A percentile compares a stretch with the other conserved stretches of the same genome.
These are phyloP conservation scores for Chelon auratus DNA, from an alignment of 2,797 vertebrate genomes.

Conservation along the genomic window DNA sequence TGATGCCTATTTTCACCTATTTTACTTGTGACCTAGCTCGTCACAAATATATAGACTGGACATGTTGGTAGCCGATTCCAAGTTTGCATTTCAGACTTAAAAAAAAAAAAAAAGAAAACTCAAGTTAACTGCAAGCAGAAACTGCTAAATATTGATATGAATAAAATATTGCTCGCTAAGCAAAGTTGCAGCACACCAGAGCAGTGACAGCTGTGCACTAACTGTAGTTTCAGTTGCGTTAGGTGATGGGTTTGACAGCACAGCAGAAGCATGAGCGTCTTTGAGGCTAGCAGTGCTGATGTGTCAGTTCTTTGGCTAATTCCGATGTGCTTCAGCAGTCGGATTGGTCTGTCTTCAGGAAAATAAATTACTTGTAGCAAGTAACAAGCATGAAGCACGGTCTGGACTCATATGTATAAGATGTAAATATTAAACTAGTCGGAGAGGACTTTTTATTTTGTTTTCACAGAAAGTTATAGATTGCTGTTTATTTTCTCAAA, in stretches of 20 bases:
- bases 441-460: too few species aligned
- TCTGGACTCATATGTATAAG: slow-evolving; percentile 2
- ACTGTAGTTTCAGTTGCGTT: slow-evolving; percentile 25
- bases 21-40: background rate
- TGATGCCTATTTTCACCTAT: background rate
- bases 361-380: background rate
- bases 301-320: slow-evolving; percentile 20
- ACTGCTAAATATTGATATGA: slow-evolving; percentile 16
- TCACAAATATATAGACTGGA: background rate
- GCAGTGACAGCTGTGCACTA: slow-evolving; percentile 19
- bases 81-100: slow-evolving; percentile 21
- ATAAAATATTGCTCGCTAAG: slow-evolving; percentile 32
- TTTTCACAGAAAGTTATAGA: too few species aligned
- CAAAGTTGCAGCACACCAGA: slow-evolving; percentile 33
- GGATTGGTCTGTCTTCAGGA: background rate
- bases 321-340: slow-evolving; percentile 15
- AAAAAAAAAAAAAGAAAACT: slow-evolving; percentile 8
- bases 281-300: slow-evolving; percentile 10
- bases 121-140: slow-evolving; percentile 30
- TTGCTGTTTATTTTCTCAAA: too few species aligned
- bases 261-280: slow-evolving; percentile 13
- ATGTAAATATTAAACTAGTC: background rate
- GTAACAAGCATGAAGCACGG: background rate
- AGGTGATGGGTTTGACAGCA: slow-evolving; percentile 34
- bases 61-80: background rate